Percentiles rank a stretch among this genome's conserved stretches.
Conservation (phyloP, 1,140 invertebrate species). For the Diorhabda sublineata region DNA sequence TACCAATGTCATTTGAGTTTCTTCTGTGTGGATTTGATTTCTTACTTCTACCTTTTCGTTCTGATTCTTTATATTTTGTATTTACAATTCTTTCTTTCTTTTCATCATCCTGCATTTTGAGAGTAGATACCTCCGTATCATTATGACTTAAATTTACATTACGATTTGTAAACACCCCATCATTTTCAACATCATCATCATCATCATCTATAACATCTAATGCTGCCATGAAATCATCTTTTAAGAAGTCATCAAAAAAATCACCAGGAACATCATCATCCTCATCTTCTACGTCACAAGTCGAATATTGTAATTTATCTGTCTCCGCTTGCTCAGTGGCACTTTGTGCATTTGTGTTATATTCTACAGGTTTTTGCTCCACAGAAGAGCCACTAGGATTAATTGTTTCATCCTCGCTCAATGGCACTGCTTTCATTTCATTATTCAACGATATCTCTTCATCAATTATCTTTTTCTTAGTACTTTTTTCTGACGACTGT, state of each 20-base stretch:
- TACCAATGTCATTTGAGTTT: slow-evolving; percentile 23
- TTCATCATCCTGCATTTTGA: slow-evolving; percentile 1
- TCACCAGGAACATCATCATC: slow-evolving; percentile 39
- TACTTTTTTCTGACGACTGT: too few species aligned
- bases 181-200: slow-evolving; percentile 21
- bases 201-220: slow-evolving; percentile 40
- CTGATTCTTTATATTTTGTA: slow-evolving; percentile 7
- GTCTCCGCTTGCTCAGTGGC: not conserved
- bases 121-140: not conserved
- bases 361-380: too few species aligned
- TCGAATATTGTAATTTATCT: not conserved
- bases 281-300: slow-evolving; percentile 11
- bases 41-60: not conserved
- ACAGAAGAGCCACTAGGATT: too few species aligned
- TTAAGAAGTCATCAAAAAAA: slow-evolving; percentile 44
- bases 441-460: too few species aligned
- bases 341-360: too few species aligned
- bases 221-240: slow-evolving; percentile 42
- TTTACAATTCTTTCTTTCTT: slow-evolving; percentile 12
- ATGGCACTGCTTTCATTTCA: too few species aligned
- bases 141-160: not conserved
- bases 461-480: too few species aligned
- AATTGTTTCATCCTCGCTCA: too few species aligned
- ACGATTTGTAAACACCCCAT: not conserved
- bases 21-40: not conserved